Evolutionary conservation across 2,113 vertebrate species (phyloP).

Genomic region (Acrocephalus kingi): DNA sequence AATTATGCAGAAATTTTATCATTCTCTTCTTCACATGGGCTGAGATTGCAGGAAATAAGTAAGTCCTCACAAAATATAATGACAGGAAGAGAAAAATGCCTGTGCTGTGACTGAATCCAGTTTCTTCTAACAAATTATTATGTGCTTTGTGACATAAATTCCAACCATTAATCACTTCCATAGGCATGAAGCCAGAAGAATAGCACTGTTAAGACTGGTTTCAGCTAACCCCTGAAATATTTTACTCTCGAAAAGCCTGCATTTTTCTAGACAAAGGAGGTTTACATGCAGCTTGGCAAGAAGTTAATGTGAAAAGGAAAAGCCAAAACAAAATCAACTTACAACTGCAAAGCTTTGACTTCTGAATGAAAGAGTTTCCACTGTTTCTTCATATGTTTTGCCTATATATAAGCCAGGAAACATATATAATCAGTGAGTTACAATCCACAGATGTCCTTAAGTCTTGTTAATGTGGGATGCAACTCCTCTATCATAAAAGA

Average conservation of each 20-base stretch:
- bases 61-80: conserved; percentile 54
- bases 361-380: conserved; percentile 79
- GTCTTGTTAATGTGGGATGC: not conserved
- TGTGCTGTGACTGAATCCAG: conserved; percentile 59
- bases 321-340: conserved; percentile 61
- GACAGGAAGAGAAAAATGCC: conserved; percentile 67
- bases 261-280: conserved; percentile 50
- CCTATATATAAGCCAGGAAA: conserved; percentile 51
- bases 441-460: not conserved
- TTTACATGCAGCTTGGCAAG: conserved; percentile 52
- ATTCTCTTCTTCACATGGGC: conserved; percentile 51
- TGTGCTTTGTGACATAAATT: conserved; percentile 64
- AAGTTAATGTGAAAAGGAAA: conserved; percentile 30
- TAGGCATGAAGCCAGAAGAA: conserved; percentile 56
- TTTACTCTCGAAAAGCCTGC: not conserved
- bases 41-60: conserved; percentile 55
- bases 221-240: conserved; percentile 33
- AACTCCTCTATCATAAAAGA: not conserved
- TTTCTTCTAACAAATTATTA: conserved; percentile 65
- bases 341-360: conserved; percentile 76
- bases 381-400: conserved; percentile 50
- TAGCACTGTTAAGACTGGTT: not conserved
- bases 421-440: not conserved
- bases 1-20: conserved; percentile 59
- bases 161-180: conserved; percentile 59